phyloP scores from a whole-genome alignment of 2,113 vertebrate genomes.

The Excalfactoria chinensis region DNA sequence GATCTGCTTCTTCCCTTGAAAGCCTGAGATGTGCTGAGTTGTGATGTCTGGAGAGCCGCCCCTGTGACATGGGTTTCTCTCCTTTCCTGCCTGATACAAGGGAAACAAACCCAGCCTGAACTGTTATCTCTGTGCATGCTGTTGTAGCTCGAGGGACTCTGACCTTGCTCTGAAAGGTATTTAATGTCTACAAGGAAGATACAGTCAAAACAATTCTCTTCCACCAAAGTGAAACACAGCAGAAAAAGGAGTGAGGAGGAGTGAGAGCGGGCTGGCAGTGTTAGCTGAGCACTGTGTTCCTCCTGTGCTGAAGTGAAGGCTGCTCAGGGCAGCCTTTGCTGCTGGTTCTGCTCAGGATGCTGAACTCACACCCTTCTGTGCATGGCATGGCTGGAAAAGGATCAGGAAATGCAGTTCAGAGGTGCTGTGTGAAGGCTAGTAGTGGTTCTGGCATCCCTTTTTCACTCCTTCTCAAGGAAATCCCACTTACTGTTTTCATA shows the following conservation, averaged over 20 bases:
- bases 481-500: background rate
- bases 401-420: background rate
- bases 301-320: background rate
- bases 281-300: background rate
- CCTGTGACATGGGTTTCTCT: rapidly evolving
- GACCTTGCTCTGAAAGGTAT: conserved; percentile 63
- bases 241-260: conserved; percentile 38
- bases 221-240: background rate
- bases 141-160: background rate
- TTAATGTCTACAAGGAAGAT: conserved; percentile 44
- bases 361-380: background rate
- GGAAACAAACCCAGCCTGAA: background rate
- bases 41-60: background rate
- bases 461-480: background rate
- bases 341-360: background rate
- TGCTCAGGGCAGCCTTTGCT: background rate
- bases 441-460: background rate
- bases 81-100: background rate
- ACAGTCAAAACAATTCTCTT: conserved; percentile 48
- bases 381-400: background rate
- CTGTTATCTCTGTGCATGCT: background rate
- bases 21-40: background rate
- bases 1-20: background rate
- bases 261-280: background rate
- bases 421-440: rapidly evolving